phyloP scores from a whole-genome alignment of 2,888 invertebrate genomes.

The Patella caerulea region DNA sequence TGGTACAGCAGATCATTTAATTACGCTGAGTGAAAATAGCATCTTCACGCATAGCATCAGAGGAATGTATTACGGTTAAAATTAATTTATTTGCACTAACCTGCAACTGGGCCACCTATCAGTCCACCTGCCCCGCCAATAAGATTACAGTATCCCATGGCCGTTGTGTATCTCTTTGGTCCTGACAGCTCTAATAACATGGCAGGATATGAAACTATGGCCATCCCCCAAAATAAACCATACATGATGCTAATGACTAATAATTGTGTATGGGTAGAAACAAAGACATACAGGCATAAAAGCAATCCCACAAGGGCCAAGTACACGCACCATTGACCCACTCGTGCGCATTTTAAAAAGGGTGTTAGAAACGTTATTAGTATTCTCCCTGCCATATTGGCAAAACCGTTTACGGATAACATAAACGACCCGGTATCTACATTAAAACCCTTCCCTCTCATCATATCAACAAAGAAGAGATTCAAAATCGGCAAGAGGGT shows the following conservation, averaged over 20 bases:
- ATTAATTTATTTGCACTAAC: background rate
- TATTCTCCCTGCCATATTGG: background rate
- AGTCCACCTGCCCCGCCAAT: background rate
- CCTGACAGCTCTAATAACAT: background rate
- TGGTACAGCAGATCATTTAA: no score
- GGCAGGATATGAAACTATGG: background rate
- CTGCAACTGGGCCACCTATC: background rate
- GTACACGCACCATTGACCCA: background rate
- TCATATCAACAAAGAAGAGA: background rate
- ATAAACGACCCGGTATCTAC: background rate
- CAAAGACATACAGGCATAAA: background rate
- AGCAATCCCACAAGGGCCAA: background rate
- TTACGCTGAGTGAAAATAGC: no score
- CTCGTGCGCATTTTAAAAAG: background rate
- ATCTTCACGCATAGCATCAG: no score
- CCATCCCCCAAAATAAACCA: background rate
- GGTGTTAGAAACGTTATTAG: background rate
- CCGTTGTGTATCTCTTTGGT: background rate
- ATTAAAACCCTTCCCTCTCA: background rate
- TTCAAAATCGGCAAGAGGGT: background rate
- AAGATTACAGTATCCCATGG: background rate
- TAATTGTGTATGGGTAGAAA: background rate
- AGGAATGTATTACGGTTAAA: no score
- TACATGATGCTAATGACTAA: background rate
- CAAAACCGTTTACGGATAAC: background rate